Conservation (phyloP, 2,888 invertebrate genomes). For the Lampropteryx suffumata region DNA sequence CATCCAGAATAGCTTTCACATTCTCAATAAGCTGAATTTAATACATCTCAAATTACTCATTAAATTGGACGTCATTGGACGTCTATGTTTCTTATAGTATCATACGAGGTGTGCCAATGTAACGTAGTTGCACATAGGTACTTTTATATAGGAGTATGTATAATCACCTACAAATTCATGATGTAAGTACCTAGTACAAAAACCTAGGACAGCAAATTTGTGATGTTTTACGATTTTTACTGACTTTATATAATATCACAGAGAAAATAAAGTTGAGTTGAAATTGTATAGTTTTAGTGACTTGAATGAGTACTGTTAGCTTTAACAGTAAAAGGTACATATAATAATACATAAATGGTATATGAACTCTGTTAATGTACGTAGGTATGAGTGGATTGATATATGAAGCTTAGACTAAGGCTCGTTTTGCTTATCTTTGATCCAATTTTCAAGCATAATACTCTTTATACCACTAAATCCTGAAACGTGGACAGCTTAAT, state of each 20-base stretch:
- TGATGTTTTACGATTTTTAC: constrained; percentile 6
- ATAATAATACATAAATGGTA: too few relatives aligned
- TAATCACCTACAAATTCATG: constrained; percentile 21
- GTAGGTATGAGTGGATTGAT: too few relatives aligned
- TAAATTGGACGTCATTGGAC: constrained; percentile 69
- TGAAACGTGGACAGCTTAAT: constrained; percentile 43
- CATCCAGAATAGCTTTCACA: too few relatives aligned
- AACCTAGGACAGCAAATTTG: constrained; percentile 26
- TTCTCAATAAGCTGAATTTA: constrained; percentile 11
- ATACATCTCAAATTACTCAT: constrained; percentile 57
- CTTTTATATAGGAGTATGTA: constrained; percentile 26
- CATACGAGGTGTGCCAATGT: constrained; percentile 44
- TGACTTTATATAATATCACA: constrained; percentile 17
- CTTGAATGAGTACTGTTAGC: neutral
- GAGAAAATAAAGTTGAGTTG: constrained; percentile 7
- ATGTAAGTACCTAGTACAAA: constrained; percentile 25
- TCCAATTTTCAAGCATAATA: too few relatives aligned
- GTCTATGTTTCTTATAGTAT: constrained; percentile 41
- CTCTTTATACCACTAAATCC: constrained; percentile 4
- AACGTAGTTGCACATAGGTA: constrained; percentile 67
- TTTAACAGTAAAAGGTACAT: too few relatives aligned
- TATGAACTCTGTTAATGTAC: too few relatives aligned
- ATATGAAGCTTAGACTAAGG: too few relatives aligned
- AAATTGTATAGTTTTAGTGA: neutral
- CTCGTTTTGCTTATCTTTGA: too few relatives aligned